Evolutionary conservation across 2,113 vertebrate species (phyloP).

Genomic region (Nothoprocta pentlandii): DNA sequence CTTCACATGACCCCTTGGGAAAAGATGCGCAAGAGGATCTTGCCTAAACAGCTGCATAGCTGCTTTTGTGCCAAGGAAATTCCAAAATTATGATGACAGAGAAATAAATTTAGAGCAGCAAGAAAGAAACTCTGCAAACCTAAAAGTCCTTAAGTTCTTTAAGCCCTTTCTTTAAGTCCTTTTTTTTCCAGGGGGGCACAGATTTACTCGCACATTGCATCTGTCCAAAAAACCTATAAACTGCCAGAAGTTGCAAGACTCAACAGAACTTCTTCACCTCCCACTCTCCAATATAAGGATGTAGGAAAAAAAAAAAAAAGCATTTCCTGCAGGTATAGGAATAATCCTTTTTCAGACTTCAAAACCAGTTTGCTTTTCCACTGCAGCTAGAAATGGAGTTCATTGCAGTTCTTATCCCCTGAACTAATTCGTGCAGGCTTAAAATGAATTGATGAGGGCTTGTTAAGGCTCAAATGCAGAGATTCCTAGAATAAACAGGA

Average conservation of each 20-base stretch:
- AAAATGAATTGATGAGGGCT: not conserved
- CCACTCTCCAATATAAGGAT: accelerated
- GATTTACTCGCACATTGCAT: not conserved
- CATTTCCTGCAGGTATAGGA: not conserved
- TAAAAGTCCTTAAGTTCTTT: not conserved
- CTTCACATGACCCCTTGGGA: not conserved
- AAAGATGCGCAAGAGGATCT: not conserved
- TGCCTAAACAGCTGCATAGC: not conserved
- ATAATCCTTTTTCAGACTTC: not conserved
- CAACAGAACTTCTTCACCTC: not conserved
- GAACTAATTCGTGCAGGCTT: not conserved
- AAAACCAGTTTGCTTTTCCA: not conserved
- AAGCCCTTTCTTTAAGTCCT: no score
- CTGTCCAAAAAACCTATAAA: not conserved
- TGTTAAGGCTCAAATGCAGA: not conserved
- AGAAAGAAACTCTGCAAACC: not conserved
- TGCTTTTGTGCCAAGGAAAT: not conserved
- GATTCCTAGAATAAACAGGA: not conserved
- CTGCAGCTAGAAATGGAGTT: not conserved
- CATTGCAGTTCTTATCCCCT: not conserved
- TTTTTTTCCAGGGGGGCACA: not conserved
- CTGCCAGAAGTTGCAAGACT: not conserved
- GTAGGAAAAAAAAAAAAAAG: not conserved
- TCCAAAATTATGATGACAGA: not conserved
- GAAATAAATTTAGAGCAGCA: not conserved